Evolutionary conservation across 92 coral and sea anemone species (phyloP).

Genomic region (Parazoanthus atlanticus): DNA sequence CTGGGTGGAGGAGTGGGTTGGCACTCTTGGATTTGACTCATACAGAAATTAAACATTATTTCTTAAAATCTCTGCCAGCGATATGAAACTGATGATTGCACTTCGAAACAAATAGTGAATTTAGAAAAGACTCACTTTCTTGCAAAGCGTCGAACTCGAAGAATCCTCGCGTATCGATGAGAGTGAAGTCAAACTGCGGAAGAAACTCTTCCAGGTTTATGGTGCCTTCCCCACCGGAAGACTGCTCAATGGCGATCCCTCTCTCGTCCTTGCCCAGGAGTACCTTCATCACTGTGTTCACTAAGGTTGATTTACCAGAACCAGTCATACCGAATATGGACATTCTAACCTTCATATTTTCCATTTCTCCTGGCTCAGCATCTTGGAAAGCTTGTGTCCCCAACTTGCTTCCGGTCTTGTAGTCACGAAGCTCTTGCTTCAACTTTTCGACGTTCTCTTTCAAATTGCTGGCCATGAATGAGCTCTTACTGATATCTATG

Average conservation of each 20-base stretch:
- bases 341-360: slow-evolving; percentile 58
- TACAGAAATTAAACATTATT: no score
- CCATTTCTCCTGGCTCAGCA: slow-evolving; percentile 76
- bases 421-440: slow-evolving; percentile 56
- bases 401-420: slow-evolving; percentile 64
- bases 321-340: slow-evolving; percentile 81
- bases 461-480: neutral
- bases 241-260: slow-evolving; percentile 60
- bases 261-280: slow-evolving; percentile 50
- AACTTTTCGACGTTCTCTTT: slow-evolving; percentile 44
- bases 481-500: neutral
- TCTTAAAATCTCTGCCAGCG: neutral
- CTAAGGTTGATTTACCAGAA: slow-evolving; percentile 75
- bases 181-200: slow-evolving; percentile 54
- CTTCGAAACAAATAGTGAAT: neutral
- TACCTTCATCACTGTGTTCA: slow-evolving; percentile 69
- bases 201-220: slow-evolving; percentile 61
- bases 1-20: no score
- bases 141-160: slow-evolving; percentile 55
- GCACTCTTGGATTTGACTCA: no score
- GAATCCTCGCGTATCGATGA: slow-evolving; percentile 81
- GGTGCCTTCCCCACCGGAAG: slow-evolving; percentile 83
- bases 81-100: no score
- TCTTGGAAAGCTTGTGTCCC: slow-evolving; percentile 59
- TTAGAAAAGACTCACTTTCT: slow-evolving; percentile 55